Base-by-base conservation (phyloP, 2,113 vertebrate genomes). In the Lethenteron reissneri region DNA sequence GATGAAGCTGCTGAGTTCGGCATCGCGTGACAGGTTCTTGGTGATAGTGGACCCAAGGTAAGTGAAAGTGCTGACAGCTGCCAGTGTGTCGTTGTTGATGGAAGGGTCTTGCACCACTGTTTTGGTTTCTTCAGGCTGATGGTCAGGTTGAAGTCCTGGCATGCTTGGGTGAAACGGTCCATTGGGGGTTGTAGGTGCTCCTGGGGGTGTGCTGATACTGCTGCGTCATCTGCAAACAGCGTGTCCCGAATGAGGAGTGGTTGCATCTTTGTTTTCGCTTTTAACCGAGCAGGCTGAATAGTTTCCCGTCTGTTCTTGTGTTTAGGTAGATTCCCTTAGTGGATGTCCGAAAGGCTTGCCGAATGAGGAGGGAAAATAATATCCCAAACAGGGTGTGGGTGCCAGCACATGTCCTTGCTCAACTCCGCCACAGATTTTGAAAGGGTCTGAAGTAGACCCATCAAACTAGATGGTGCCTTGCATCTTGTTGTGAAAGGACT, bases 381-480 rank as follows among this genome's bases (percentile, higher is more conserved):
- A 74, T 74, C 6, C 60, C 59, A 69, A 74, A n/a, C 10, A 74
- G 59, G 41, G 60, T 74, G 60, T 74, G 19, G 71, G 56, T 11
- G 71, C 70, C 9, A 74, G 69, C 13, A 73, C 12, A 11, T 71
- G 70, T 10, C 74, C 72, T 56, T 73, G 72, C 9, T 74, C 73
- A 14, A 74, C 17, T 15, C 64, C 10, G 12, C 69, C 25, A 58
- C n/a, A 72, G 71, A 12, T 57, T 21, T 56, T 71, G 41, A n/a
- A 13, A 68, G 17, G 57, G 13, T 57, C 19, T 60, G 58, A 64
- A 15, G 60, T 15, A 15, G 60, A 64, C 14, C 71, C 71, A 11
- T 64, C 25, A 64, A 56, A 56, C 25, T 72, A 17, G 19, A 57
- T 58, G 15, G 58, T 74, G 58, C 19, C 69, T 57, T 72, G 70